A percentile compares a stretch with the other conserved stretches of the same genome.
Evolutionary conservation across 2,888 invertebrate species (phyloP).

Genomic region (Megalurothrips usitatus): DNA sequence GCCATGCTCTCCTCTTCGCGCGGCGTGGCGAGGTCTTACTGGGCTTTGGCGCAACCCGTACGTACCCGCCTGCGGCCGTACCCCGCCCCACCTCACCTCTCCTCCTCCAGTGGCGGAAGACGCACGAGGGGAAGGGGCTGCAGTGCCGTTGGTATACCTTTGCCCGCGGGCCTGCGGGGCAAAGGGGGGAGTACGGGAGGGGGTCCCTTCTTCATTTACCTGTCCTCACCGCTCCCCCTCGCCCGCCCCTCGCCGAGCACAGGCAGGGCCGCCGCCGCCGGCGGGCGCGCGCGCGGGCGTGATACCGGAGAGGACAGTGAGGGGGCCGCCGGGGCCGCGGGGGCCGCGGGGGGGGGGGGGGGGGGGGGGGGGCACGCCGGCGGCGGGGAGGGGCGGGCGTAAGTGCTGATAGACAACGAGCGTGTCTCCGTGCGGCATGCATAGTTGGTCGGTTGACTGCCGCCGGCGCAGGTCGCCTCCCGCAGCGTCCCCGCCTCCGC

Average conservation of each 20-base stretch:
- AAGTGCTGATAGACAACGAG: slow-evolving; percentile 24
- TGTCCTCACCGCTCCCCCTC: neutral
- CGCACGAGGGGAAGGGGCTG: neutral
- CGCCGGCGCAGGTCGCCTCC: neutral
- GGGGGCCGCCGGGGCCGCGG: neutral
- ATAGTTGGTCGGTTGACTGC: slow-evolving; percentile 1
- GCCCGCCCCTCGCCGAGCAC: neutral
- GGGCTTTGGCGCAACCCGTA: neutral
- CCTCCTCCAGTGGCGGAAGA: neutral
- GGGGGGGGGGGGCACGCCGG: neutral
- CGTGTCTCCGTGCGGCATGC: slow-evolving; percentile 11
- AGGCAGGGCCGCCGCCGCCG: neutral
- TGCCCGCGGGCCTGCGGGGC: too few relatives aligned
- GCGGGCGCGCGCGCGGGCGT: too few relatives aligned
- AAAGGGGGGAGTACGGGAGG: neutral
- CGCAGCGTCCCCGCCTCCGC: neutral
- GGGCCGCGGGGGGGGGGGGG: neutral
- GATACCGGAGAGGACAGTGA: neutral
- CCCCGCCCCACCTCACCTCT: neutral
- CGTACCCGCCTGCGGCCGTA: neutral
- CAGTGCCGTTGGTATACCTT: too few relatives aligned
- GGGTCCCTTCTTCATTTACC: slow-evolving; percentile 20
- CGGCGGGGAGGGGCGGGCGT: neutral
- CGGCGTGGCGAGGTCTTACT: too few relatives aligned
- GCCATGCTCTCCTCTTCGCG: too few relatives aligned